These are phyloP conservation scores for Cyclura pinguis DNA, from an alignment of 2,797 vertebrate species.

Conservation along the genomic window DNA sequence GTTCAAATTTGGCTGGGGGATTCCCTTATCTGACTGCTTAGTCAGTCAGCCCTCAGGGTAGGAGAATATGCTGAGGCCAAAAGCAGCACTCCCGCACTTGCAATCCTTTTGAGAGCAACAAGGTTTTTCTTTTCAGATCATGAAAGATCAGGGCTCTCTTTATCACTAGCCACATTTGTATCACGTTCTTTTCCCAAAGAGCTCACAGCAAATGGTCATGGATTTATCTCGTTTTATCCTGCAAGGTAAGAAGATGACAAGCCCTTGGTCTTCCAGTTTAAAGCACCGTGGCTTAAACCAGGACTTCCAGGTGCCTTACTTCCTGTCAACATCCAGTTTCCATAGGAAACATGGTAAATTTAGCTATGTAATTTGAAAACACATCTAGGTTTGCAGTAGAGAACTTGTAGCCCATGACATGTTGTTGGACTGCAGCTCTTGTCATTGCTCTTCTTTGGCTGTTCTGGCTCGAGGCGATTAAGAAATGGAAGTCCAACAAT, in stretches of 20 bases:
- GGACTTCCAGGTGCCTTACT: not conserved
- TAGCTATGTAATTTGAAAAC: not conserved
- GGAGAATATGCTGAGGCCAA: not conserved
- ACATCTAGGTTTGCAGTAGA: not conserved
- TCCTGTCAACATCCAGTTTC: not conserved
- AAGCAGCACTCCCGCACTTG: fast-evolving
- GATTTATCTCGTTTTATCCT: not conserved
- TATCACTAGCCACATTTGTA: not conserved
- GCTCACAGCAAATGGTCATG: not conserved
- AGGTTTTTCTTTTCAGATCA: not conserved
- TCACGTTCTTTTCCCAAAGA: not conserved
- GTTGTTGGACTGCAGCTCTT: not conserved
- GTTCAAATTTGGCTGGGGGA: conserved; percentile 17
- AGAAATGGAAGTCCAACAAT: not conserved
- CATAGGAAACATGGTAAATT: not conserved
- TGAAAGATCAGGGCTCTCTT: not conserved
- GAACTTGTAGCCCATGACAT: not conserved
- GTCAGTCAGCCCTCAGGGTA: conserved; percentile 1
- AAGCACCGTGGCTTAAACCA: not conserved
- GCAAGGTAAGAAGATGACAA: not conserved
- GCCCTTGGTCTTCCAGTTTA: not conserved
- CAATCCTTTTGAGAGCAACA: not conserved
- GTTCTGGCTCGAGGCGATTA: not conserved
- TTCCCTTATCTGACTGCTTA: conserved; percentile 28
- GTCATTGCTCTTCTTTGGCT: not conserved